These are phyloP conservation scores for Pollachius pollachius DNA, from an alignment of 2,113 vertebrate genomes.

Conservation along the genomic window DNA sequence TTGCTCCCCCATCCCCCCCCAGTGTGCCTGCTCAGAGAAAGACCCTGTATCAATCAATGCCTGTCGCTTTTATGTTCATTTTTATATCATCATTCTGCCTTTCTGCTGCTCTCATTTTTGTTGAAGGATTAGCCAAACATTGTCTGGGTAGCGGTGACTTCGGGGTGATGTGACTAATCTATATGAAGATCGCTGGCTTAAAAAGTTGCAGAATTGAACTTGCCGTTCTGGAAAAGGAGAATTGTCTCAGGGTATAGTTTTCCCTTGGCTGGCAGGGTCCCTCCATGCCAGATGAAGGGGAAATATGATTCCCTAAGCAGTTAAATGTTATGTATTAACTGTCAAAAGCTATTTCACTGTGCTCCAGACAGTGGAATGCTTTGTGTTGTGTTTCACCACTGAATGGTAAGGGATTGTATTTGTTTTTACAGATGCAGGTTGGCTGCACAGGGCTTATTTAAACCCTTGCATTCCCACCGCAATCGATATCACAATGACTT, in stretches of 20 bases:
- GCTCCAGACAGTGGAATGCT: conserved; percentile 12
- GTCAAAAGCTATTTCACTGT: conserved; percentile 32
- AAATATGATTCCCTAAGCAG: too few species aligned
- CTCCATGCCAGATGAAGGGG: too few species aligned
- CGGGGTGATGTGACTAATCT: conserved; percentile 33
- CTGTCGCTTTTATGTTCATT: conserved; percentile 46
- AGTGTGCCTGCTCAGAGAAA: conserved; percentile 17
- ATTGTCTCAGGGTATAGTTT: conserved; percentile 12
- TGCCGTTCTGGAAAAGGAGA: conserved; percentile 27
- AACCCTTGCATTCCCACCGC: too few species aligned
- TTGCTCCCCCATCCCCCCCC: conserved; percentile 36
- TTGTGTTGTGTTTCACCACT: neutral
- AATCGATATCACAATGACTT: too few species aligned
- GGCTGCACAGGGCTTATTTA: too few species aligned
- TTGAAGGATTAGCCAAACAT: conserved; percentile 52
- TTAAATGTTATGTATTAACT: conserved; percentile 42
- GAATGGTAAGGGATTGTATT: conserved; percentile 14
- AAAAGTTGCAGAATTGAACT: conserved; percentile 35
- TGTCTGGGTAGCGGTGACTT: conserved; percentile 45
- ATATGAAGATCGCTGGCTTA: conserved; percentile 16
- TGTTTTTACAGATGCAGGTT: neutral
- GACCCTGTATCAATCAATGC: conserved; percentile 42
- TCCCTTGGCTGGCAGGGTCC: conserved; percentile 18
- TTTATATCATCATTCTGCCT: conserved; percentile 49
- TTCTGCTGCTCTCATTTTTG: conserved; percentile 41